A percentile compares a stretch with the other conserved stretches of the same genome.
These are phyloP conservation scores for Drosophila robusta DNA, from an alignment of 2,888 invertebrate species.

Conservation along the genomic window DNA sequence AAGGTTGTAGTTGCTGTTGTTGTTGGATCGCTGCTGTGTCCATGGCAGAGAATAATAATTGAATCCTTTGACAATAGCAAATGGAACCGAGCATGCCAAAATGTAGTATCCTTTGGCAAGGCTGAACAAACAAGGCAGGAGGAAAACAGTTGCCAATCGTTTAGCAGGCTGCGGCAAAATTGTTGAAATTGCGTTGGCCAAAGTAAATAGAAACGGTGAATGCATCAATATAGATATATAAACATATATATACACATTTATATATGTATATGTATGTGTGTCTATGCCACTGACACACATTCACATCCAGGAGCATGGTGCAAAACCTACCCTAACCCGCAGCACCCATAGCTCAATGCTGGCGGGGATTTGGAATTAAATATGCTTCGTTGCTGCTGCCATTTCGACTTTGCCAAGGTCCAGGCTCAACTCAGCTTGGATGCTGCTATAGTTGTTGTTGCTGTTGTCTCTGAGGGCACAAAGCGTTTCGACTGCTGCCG, in stretches of 20 bases:
- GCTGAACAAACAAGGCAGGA: conserved; percentile 72
- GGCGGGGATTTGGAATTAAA: conserved; percentile 83
- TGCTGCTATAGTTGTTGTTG: conserved; percentile 51
- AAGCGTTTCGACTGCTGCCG: conserved; percentile 57
- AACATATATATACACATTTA: background rate
- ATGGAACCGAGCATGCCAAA: conserved; percentile 46
- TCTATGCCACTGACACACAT: conserved; percentile 67
- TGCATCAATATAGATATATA: conserved; percentile 19
- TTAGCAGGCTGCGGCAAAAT: conserved; percentile 47
- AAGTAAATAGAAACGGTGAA: conserved; percentile 66
- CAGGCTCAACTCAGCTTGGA: conserved; percentile 44
- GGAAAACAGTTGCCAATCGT: conserved; percentile 71
- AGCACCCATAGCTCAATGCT: conserved; percentile 59
- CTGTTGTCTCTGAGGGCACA: conserved; percentile 53
- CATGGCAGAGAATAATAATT: conserved; percentile 50
- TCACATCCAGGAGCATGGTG: conserved; percentile 34
- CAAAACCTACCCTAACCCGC: conserved; percentile 69
- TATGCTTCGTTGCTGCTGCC: conserved; percentile 79
- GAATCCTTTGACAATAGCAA: conserved; percentile 70
- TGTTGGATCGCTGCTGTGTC: conserved; percentile 18
- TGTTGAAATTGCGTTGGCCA: conserved; percentile 73
- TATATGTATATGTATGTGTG: conserved; percentile 5
- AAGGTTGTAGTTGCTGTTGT: conserved; percentile 23
- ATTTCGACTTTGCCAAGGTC: conserved; percentile 78
- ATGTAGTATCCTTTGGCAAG: conserved; percentile 64